Conservation (phyloP, 2,888 invertebrate genomes). For the Xanthorhoe designata region DNA sequence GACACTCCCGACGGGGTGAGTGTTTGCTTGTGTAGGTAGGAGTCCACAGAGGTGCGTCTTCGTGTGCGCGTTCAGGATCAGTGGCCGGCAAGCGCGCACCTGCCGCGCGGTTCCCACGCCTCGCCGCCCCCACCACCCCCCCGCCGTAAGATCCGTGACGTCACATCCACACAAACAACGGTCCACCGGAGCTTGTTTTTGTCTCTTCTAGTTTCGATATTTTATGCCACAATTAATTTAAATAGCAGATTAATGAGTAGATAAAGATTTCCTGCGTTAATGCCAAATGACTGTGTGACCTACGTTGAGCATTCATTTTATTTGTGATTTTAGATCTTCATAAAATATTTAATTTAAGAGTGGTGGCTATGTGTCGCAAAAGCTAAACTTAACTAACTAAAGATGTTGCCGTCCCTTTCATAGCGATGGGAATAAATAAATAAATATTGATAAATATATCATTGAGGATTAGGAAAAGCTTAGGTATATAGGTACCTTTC, state of each 20-base stretch:
- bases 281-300: constrained; percentile 24
- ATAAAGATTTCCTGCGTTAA: constrained; percentile 46
- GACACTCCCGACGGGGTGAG: constrained; percentile 53
- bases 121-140: constrained; percentile 58
- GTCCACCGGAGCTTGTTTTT: constrained; percentile 65
- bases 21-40: constrained; percentile 46
- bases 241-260: constrained; percentile 53
- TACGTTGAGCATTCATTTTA: not conserved
- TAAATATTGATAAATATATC: too few relatives aligned
- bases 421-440: too few relatives aligned
- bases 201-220: constrained; percentile 52
- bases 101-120: constrained; percentile 84
- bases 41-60: constrained; percentile 48
- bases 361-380: too few relatives aligned
- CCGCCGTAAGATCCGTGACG: constrained; percentile 60
- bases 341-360: not conserved
- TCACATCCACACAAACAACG: constrained; percentile 77
- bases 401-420: too few relatives aligned
- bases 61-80: constrained; percentile 81
- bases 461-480: too few relatives aligned
- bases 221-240: constrained; percentile 52
- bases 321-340: not conserved
- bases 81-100: constrained; percentile 84
- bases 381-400: too few relatives aligned
- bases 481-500: too few relatives aligned